phyloP scores from a whole-genome alignment of 2,888 invertebrate genomes.

The Tigriopus californicus region DNA sequence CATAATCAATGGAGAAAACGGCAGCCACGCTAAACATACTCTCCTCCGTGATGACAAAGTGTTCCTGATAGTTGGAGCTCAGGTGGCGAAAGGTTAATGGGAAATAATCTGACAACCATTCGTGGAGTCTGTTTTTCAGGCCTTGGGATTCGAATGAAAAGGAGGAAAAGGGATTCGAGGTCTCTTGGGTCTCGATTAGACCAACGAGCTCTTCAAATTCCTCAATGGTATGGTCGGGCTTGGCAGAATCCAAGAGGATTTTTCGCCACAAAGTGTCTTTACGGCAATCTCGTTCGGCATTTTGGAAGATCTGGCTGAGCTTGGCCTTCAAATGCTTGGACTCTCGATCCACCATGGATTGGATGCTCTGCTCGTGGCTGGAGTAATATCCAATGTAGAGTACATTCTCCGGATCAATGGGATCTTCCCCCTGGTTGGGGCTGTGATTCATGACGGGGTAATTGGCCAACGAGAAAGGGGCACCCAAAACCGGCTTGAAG shows the following conservation, averaged over 20 bases:
- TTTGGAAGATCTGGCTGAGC: neutral
- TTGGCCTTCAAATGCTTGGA: neutral
- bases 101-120: too few relatives aligned
- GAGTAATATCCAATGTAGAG: slow-evolving; percentile 51
- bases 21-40: too few relatives aligned
- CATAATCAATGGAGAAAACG: too few relatives aligned
- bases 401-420: slow-evolving; percentile 37
- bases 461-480: too few relatives aligned
- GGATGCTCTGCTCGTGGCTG: slow-evolving; percentile 45
- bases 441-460: slow-evolving; percentile 16
- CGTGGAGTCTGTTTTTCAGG: too few relatives aligned
- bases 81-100: too few relatives aligned
- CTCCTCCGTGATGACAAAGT: too few relatives aligned
- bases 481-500: slow-evolving; percentile 35
- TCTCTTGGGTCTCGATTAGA: neutral
- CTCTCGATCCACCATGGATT: slow-evolving; percentile 33
- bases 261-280: slow-evolving; percentile 7
- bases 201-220: slow-evolving; percentile 3
- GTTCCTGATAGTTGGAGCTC: too few relatives aligned
- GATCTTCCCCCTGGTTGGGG: neutral
- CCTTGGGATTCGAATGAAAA: too few relatives aligned
- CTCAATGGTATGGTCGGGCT: neutral
- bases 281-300: slow-evolving; percentile 9
- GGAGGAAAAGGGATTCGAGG: too few relatives aligned
- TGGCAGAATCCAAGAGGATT: neutral